Evolutionary conservation across 1,140 invertebrate species (phyloP), one percentile per base, ranked within the genome.

Genomic region (Drosophila sucinea): DNA sequence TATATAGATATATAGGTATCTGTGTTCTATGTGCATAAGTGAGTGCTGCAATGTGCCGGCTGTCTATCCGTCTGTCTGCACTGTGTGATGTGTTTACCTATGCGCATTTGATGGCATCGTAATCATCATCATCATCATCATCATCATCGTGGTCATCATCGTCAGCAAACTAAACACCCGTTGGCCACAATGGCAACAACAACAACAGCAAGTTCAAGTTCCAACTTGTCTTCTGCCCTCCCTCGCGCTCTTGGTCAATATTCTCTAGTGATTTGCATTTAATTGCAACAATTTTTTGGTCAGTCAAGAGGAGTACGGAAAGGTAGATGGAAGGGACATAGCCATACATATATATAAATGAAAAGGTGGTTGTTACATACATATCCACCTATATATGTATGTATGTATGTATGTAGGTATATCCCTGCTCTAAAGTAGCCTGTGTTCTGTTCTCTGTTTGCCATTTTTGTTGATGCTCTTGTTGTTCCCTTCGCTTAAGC

Each of bases 201-300:
- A 29, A 75, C 40, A 33, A 60, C 56, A 67, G 73, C 2, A 25
- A 74, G 57, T 65, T 75, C 57, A 75, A 75, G 73, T 75, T 57
- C 41, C 64, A 61, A 25, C 32, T 35, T 41, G 17, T 44, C 38
- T 44, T 51, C n/a, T 27, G 10, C 17, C 32, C 57, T 17, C 17
- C 68, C 66, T 10, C 58, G 57, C 33, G 25, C 58, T 38, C 57
- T 60, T 57, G 63, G 74, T 72, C 73, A 58, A 58, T 66, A 65
- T 77, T 78, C 75, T 73, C 81, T 70, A 62, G 74, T 86, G 82
- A 85, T 85, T 85, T 82, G 83, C 82, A 86, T 85, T 85, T 85
- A 85, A 85, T 85, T 85, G 83, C 82, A 85, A 77, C 74, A 74
- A 78, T 85, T 78, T 80, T 85, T 77, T 75, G 71, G 73, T 51